Percentiles rank a stretch among this genome's conserved stretches.
These are phyloP conservation scores for Gymnarchus niloticus DNA, from an alignment of 2,113 vertebrate species.

Conservation along the genomic window DNA sequence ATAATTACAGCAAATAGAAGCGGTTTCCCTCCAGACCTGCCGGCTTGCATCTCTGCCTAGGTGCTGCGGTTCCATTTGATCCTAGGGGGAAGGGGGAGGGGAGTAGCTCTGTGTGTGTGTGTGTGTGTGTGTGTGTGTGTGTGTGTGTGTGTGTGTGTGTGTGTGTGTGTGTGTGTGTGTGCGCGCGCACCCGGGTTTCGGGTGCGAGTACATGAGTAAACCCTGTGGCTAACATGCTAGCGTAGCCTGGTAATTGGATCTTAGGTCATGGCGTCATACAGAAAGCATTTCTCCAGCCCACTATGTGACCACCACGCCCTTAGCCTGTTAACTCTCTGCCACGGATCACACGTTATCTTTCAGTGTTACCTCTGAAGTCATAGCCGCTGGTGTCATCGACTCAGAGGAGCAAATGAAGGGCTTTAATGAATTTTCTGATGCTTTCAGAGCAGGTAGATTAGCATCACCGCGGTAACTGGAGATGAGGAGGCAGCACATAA, in stretches of 20 bases:
- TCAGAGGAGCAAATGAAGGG: background rate
- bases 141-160: background rate
- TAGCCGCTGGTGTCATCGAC: background rate
- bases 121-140: background rate
- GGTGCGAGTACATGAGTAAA: too few species aligned
- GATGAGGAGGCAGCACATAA: background rate
- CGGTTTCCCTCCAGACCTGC: background rate
- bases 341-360: background rate
- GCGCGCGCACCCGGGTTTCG: too few species aligned
- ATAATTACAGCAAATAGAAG: conserved; percentile 12
- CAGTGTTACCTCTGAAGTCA: background rate
- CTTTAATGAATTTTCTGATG: background rate
- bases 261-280: too few species aligned
- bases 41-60: conserved; percentile 6
- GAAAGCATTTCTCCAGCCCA: too few species aligned
- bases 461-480: background rate
- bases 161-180: background rate
- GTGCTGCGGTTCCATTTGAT: background rate
- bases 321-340: background rate
- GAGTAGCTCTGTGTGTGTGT: too few species aligned
- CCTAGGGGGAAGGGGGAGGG: too few species aligned
- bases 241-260: too few species aligned
- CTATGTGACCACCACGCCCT: background rate
- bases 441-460: conserved; percentile 9
- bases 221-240: too few species aligned